Evolutionary conservation across 2,797 vertebrate genomes (phyloP).

Genomic region (Macroramphosus scolopax): DNA sequence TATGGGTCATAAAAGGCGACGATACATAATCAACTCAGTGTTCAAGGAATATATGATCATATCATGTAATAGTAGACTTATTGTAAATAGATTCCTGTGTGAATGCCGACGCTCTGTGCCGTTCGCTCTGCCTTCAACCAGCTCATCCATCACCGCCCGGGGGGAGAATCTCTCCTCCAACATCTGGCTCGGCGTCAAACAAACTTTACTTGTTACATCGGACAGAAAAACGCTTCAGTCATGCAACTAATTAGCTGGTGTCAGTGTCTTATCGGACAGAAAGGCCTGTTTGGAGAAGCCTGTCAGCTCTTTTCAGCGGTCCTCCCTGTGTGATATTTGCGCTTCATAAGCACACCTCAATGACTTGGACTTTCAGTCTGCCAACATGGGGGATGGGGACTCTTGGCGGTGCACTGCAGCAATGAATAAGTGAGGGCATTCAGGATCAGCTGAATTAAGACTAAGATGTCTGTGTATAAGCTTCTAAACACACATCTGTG

Average conservation of each 20-base stretch:
- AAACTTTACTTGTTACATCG: constrained; percentile 51
- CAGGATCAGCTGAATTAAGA: constrained; percentile 70
- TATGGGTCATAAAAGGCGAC: too few species aligned
- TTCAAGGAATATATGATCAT: too few species aligned
- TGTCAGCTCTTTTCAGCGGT: constrained; percentile 61
- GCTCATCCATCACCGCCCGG: constrained; percentile 47
- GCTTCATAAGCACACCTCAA: constrained; percentile 60
- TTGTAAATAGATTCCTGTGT: background rate
- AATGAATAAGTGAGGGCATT: constrained; percentile 70
- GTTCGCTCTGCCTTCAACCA: background rate
- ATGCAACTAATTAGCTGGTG: constrained; percentile 65
- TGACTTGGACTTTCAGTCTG: constrained; percentile 40
- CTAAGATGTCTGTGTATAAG: constrained; percentile 55
- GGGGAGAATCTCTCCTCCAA: constrained; percentile 23
- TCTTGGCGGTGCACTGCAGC: constrained; percentile 35
- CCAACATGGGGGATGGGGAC: constrained; percentile 30
- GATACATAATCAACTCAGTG: too few species aligned
- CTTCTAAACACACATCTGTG: constrained; percentile 36
- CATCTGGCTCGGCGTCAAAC: constrained; percentile 54
- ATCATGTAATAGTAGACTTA: too few species aligned
- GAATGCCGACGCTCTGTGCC: constrained; percentile 3
- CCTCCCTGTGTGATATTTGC: constrained; percentile 65
- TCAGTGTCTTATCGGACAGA: constrained; percentile 70
- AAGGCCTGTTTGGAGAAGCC: constrained; percentile 71
- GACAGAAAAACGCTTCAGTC: constrained; percentile 37